These are phyloP conservation scores for Callionymus lyra DNA, from an alignment of 2,113 vertebrate species.

Conservation along the genomic window DNA sequence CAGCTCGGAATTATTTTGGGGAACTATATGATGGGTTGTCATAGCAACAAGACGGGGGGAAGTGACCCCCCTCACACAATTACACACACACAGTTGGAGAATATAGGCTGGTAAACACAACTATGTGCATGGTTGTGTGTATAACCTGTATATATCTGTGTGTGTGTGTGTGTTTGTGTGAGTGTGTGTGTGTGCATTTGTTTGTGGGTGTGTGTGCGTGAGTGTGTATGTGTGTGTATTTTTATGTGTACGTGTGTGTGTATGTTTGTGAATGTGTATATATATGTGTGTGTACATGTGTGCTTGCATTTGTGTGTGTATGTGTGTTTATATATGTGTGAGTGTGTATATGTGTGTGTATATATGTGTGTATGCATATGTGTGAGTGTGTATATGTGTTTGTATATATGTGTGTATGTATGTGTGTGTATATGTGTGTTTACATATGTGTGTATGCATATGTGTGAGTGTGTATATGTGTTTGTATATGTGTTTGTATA, in stretches of 20 bases:
- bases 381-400: no score
- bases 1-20: constrained; percentile 33
- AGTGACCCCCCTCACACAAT: constrained; percentile 22
- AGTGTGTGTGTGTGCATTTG: no score
- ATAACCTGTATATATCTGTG: neutral
- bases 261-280: no score
- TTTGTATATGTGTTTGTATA: no score
- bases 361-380: neutral
- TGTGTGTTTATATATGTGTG: no score
- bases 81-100: neutral
- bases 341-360: neutral
- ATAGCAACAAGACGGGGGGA: constrained; percentile 44
- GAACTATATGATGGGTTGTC: constrained; percentile 38
- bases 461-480: no score
- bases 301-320: no score
- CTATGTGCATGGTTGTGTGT: neutral
- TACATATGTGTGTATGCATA: neutral
- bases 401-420: neutral
- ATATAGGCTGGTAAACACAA: neutral
- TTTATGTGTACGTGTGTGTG: neutral
- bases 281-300: neutral
- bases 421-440: neutral
- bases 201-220: no score
- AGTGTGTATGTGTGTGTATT: neutral
- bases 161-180: no score